Base-by-base conservation (phyloP, 2,888 invertebrate genomes). In the Laothoe populi region DNA sequence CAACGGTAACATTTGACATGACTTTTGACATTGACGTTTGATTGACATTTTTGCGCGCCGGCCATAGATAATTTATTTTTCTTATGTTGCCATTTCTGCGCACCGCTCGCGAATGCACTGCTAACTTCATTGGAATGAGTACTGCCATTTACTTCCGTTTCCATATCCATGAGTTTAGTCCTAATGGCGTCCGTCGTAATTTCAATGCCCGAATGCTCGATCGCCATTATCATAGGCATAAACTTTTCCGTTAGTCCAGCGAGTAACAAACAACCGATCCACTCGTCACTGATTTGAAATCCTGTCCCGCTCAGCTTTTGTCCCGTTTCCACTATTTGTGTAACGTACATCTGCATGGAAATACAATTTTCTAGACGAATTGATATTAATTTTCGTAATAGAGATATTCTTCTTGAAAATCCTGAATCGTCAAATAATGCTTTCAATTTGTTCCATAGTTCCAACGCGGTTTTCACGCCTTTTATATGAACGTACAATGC, bases 171-270 rank as follows among this genome's bases (percentile, higher is more conserved):
- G 1, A 42, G 7, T 7, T 42, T 42, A n/a, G n/a, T n/a, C n/a
- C n/a, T 40, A 40, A 40, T 46, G 21, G 10, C 21, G 45, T 46
- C 23, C 2, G 40, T n/a, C n/a, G 40, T n/a, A 40, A 46, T 46
- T 3, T 23, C 19, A 2, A 46, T 46, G 7, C 46, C 46, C 3
- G 46, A 46, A 19, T 23, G 46, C 11, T 46, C 46, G 2, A 46
- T 46, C 3, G 46, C 46, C 46, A 46, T 46, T 10, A 46, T 46
- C 46, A 46, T 46, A 13, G 46, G 23, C 11, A 19, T 10, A 46
- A 13, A 46, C 11, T 46, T 23, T 23, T 46, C 46, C 2, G 46
- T 19, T 19, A 46, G 13, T 7, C 46, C 24, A 23, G 24, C 46
- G 4, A 42, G 7, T 1, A 46, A 4, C 5, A 46, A 24, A 19